Evolutionary conservation across 2,888 invertebrate species (phyloP), one percentile per base, ranked within the genome.

Genomic region (Tinea pellionella): DNA sequence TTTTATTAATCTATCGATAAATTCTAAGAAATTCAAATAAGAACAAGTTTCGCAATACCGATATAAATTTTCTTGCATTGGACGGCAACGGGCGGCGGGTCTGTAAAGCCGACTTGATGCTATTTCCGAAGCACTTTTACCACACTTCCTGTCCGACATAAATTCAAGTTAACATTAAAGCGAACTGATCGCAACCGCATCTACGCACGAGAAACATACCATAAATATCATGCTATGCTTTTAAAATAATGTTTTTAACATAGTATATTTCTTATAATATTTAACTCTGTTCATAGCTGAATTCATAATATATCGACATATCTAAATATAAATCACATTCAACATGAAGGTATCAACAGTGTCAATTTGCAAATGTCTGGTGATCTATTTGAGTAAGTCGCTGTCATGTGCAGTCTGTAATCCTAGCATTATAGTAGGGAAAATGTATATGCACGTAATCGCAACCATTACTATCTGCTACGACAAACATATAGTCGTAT

Each of bases 91-190:
- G 67, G 2, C 68, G 68, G 67, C 68, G 72, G 69, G 68, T 30
- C 73, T 70, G 73, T 75, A 74, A 74, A 77, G 73, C 78, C 78
- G 78, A 74, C 77, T 77, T 81, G 77, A 80, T 80, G 70, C 73
- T 77, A 83, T 83, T 83, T 81, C 81, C 82, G 77, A 76, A 68
- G 73, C 75, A 77, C 76, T 78, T 78, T 78, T 77, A 75, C 75
- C 69, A 71, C 69, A 71, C 70, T 79, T 77, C 77, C 77, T 75
- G 71, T 68, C 70, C 70, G 73, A 77, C 77, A 79, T 80, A 83
- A 82, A 81, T 80, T 73, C 73, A 66, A 74, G 75, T 80, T 81
- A 79, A 59, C 59, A 59, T 24, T 41, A 19, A 47, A 47, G 32
- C 57, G 32, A 32, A 55, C 32, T 32, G 57, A 57, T 57, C 16